A percentile compares a stretch with the other conserved stretches of the same genome.
phyloP scores from a whole-genome alignment of 2,888 invertebrate species.

The Parapristionchus giblindavisi region DNA sequence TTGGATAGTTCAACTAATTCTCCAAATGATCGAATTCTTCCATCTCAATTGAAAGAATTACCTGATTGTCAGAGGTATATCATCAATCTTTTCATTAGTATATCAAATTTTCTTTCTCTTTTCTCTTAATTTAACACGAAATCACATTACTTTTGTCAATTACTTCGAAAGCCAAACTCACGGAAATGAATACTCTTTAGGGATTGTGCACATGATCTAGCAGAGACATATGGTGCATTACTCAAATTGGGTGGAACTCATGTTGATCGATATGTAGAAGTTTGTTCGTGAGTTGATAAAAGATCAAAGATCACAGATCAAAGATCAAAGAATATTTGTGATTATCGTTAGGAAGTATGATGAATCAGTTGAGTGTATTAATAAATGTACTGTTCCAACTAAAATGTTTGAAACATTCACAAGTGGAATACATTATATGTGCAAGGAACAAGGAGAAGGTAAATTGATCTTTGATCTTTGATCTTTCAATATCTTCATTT shows the following conservation, averaged over 20 bases:
- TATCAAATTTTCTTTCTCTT: too few relatives aligned
- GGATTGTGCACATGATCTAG: constrained; percentile 6
- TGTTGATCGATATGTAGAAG: constrained; percentile 31
- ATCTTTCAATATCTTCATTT: too few relatives aligned
- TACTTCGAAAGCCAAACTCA: too few relatives aligned
- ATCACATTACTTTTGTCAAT: too few relatives aligned
- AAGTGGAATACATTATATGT: constrained; percentile 31
- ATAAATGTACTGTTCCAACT: constrained; percentile 1
- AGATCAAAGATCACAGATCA: too few relatives aligned
- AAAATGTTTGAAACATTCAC: constrained; percentile 31
- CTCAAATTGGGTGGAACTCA: constrained; percentile 33
- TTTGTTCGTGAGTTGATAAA: constrained; percentile 14
- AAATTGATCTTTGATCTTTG: too few relatives aligned
- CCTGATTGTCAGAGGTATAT: neutral
- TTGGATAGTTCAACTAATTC: neutral
- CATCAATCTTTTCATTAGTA: neutral
- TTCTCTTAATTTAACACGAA: too few relatives aligned
- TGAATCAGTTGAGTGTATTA: constrained; percentile 9
- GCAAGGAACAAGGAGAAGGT: constrained; percentile 25
- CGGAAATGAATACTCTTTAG: too few relatives aligned
- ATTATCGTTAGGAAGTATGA: constrained; percentile 14
- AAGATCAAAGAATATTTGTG: too few relatives aligned
- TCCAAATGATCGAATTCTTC: neutral
- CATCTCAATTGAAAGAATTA: neutral
- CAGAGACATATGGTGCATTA: constrained; percentile 17